Evolutionary conservation across 2,888 invertebrate species (phyloP), one percentile per base, ranked within the genome.

Genomic region (Chorisops tibialis): DNA sequence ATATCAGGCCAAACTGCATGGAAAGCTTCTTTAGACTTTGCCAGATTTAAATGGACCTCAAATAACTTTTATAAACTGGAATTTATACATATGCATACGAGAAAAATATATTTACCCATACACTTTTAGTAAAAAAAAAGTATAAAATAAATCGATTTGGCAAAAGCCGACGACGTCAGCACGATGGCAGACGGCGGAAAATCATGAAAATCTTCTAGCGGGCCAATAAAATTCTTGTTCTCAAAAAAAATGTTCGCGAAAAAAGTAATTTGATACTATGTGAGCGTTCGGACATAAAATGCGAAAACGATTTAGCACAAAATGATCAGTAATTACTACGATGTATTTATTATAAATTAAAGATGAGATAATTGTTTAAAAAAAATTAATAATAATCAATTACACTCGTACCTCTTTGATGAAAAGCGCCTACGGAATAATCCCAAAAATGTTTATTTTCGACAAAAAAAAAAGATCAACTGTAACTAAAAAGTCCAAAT

Each of bases 181-280:
- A 35, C 30, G 18, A 35, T 5, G 3, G 22, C 35, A 35, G 43
- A 56, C 24, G 18, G 21, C 22, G 30, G 35, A 45, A 45, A 56
- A 35, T 56, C 24, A 24, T 30, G 41, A 56, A 56, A 56, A 56
- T 45, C 18, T 41, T 56, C 56, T 56, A 30, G 43, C 30, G 24
- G 56, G 56, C 35, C 56, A 56, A 56, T 56, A 56, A 56, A 56
- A 56, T 56, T 43, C 22, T 56, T 56, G 30, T 43, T 35, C 30
- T n/a, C n/a, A 21, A n/a, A 43, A 18, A 45, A 14, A 12, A 24
- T 56, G 19, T 56, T 56, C n/a, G 56, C 56, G 56, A 56, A 39
- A 18, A 56, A 56, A 24, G 56, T 22, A 56, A 56, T 43, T 45
- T 19, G 56, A 56, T 56, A 39, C 21, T 39, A 45, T 24, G 43